Base-by-base conservation (phyloP, 2,888 invertebrate species). In the Corythucha ciliata region DNA sequence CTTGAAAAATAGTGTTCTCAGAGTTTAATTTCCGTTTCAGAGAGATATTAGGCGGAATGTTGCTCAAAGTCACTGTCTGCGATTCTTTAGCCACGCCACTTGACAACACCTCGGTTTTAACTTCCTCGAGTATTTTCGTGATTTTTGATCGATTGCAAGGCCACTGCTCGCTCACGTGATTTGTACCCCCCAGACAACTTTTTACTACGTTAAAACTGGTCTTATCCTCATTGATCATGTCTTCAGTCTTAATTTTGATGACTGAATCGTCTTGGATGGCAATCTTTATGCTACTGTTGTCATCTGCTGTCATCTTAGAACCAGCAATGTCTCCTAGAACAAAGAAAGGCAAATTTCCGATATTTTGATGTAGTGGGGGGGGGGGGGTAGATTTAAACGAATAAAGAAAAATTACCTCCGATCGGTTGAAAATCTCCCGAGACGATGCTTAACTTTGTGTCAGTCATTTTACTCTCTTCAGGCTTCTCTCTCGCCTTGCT, bases 1-100 rank as follows among this genome's bases (percentile, higher is more conserved):
- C 57, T 37, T 59, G 59, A 37, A 57, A 58, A 37, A 59, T 58
- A 8, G 59, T 58, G 39, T 58, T 59, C 42, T 59, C 57, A 29
- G 52, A 56, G 44, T 54, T 50, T n/a, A 42, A 16, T 20, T 57
- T 57, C 53, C 52, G 49, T 48, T 53, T 59, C 47, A 51, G 51
- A 51, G 42, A 53, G 14, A 42, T 41, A 18, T 50, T 8, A 32
- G 49, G 51, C n/a, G 34, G 32, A 5, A 48, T 25, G 32, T 24
- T 37, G 25, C 41, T 52, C 18, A 47, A 33, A 12, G 34, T 40
- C 2, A 48, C 29, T 14, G 52, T 24, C 12, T 36, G 25, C 24
- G 42, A 36, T 27, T 39, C 36, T 18, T 44, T 49, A 26, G 21
- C 41, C 1, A 7, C 27, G 16, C 48, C 48, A 25, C 36, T 32